Base-by-base conservation (phyloP, 1,140 invertebrate genomes). In the Anoplophora glabripennis region DNA sequence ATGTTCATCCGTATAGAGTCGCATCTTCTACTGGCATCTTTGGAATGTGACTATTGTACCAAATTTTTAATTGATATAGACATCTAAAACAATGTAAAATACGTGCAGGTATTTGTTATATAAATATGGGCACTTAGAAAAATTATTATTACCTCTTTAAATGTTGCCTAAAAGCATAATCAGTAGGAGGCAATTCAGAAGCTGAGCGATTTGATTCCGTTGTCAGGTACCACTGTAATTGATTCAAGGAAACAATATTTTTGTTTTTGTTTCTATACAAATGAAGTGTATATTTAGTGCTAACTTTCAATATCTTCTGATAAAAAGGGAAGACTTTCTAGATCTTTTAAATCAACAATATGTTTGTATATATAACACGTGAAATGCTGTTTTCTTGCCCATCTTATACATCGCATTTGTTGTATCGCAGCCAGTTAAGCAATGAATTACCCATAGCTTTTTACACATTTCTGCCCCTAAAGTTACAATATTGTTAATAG, bases 401-500 rank as follows among this genome's bases (percentile, higher is more conserved):
- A n/a, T n/a, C n/a, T n/a, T n/a, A 44, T 44, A 44, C 12, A n/a
- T 44, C 41, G 9, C 7, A 44, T 17, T 17, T 9, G 41, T 44
- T n/a, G 41, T 44, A 44, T 44, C n/a, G 18, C 41, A 44, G 14
- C 41, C 14, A n/a, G 41, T 44, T 14, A 44, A 14, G 14, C 12
- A 12, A 44, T 52, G 49, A 36, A 52, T n/a, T 37, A 17, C 21
- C 12, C 14, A 34, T 10, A 52, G 38, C n/a, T 36, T 12, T 14
- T 28, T 12, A 17, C 34, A 52, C 10, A 52, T 15, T 36, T 36
- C n/a, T 36, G n/a, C 38, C 5, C 15, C 34, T 48, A 52, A 36
- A 52, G n/a, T 7, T 7, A 34, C 49, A 12, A 52, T 12, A 14
- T 17, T 34, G 17, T 52, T 21, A 15, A 52, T 52, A 12, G 49